Conservation (phyloP, 2,888 invertebrate species). For the Elaeidobius kamerunicus region DNA sequence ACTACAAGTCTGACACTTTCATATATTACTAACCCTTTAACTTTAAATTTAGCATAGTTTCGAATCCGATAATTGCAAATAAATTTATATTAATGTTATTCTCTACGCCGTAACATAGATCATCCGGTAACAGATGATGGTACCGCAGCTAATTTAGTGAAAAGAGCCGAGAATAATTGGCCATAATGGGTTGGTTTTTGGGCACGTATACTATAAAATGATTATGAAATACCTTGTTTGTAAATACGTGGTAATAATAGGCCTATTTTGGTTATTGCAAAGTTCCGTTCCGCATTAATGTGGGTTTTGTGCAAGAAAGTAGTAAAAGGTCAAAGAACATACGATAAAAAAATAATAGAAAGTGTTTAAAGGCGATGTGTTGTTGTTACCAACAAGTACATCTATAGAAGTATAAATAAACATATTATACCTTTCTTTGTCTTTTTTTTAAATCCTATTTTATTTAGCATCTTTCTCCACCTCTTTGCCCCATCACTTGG, state of each 20-base stretch:
- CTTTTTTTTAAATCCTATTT: conserved; percentile 15
- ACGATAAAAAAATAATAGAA: too few species aligned
- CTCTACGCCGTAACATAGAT: conserved; percentile 1
- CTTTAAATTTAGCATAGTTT: background rate
- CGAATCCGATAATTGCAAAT: background rate
- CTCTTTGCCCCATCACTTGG: conserved; percentile 17
- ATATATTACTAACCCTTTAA: too few species aligned
- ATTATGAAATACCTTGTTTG: conserved; percentile 13
- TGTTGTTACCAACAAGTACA: too few species aligned
- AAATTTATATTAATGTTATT: conserved; percentile 5
- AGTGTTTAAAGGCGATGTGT: too few species aligned
- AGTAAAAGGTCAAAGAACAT: too few species aligned
- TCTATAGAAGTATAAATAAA: background rate
- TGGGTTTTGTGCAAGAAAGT: too few species aligned
- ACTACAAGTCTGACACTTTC: too few species aligned
- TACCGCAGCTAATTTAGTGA: conserved; percentile 20
- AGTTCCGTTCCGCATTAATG: too few species aligned
- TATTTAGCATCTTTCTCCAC: conserved; percentile 31
- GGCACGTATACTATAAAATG: conserved; percentile 23
- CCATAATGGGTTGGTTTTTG: conserved; percentile 16
- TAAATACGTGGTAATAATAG: conserved; percentile 17
- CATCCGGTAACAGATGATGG: conserved; percentile 9
- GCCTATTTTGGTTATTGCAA: background rate
- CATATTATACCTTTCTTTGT: conserved; percentile 12
- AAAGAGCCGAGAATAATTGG: conserved; percentile 25